Evolutionary conservation across 2,113 vertebrate species (phyloP).

Genomic region (Upupa epops): DNA sequence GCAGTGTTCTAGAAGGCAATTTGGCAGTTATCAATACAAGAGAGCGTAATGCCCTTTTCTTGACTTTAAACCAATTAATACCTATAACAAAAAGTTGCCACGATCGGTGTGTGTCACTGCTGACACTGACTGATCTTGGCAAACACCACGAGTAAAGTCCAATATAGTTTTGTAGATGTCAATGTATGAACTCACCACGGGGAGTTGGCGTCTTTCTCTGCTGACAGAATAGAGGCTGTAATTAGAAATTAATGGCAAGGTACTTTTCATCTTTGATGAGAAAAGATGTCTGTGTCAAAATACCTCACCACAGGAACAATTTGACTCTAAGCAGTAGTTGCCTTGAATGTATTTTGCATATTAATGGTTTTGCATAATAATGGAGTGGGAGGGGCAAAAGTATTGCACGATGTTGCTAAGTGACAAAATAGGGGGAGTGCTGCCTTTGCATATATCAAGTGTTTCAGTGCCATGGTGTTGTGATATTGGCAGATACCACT

Average conservation of each 20-base stretch:
- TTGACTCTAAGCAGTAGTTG: constrained; percentile 64
- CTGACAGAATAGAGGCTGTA: constrained; percentile 52
- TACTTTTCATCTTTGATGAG: constrained; percentile 68
- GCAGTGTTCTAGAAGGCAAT: constrained; percentile 16
- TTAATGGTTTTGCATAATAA: constrained; percentile 72
- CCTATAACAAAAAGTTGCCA: constrained; percentile 23
- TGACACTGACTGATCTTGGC: constrained; percentile 8
- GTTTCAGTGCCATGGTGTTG: constrained; percentile 49
- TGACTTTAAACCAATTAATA: not conserved
- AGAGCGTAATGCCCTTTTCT: constrained; percentile 1
- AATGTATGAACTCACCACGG: constrained; percentile 17
- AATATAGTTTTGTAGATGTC: constrained; percentile 34
- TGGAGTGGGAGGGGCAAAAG: not conserved
- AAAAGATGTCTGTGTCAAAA: constrained; percentile 73
- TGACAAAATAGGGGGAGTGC: constrained; percentile 60
- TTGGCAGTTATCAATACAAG: constrained; percentile 7
- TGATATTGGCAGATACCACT: constrained; percentile 40
- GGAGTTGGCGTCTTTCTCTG: constrained; percentile 32
- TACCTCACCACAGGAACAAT: constrained; percentile 62
- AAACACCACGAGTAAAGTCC: not conserved
- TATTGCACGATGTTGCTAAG: constrained; percentile 59
- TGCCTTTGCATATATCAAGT: constrained; percentile 41
- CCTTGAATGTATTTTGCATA: constrained; percentile 67
- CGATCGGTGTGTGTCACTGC: not conserved
- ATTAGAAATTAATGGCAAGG: constrained; percentile 73